Evolutionary conservation across 2,113 vertebrate species (phyloP), one percentile per base, ranked within the genome.

Genomic region (Heliornis fulica): DNA sequence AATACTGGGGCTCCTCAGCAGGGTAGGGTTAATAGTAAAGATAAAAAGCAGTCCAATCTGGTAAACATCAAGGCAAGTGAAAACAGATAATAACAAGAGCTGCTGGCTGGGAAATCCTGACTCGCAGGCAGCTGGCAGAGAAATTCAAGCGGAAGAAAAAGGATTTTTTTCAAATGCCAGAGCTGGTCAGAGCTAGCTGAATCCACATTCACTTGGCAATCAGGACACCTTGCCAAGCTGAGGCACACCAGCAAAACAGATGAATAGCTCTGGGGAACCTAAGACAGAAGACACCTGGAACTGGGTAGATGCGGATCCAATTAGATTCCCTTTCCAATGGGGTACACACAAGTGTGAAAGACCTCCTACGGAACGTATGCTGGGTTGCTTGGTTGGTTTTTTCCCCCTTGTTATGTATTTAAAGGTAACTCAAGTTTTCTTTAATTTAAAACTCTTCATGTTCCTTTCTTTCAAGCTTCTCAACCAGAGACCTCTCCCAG

Each of bases 81-180:
- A 90, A 91, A 91, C 71, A 93, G 87, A 96, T 96, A 96, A 95
- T 81, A 80, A 88, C 66, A 81, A 63, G 94, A 94, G 78, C 87
- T 89, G 81, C 64, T 94, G 85, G 75, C 87, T 82, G 82, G 87
- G 94, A 97, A 97, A 95, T 89, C 78, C 90, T 96, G 87, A 91
- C 75, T 92, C 1, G 14, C 80, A 92, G 81, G 78, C 94, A 94
- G 92, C 93, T 97, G 96, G 93, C 96, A 94, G 59, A 80, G 56
- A 96, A 93, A 82, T 74, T 94, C 64, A 92, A 87, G 87, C 72
- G 26, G 93, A 95, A 95, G 92, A 92, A 93, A 91, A 94, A 81
- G 61, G 34, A 76, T 93, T 93, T 96, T n/a, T 97, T 95, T 95
- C 79, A 90, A 69, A 87, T 90, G 88, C 88, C 91, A 81, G 87